A percentile compares a stretch with the other conserved stretches of the same genome.
phyloP scores from a whole-genome alignment of 2,113 vertebrate genomes.

The Micronycteris hirsuta region DNA sequence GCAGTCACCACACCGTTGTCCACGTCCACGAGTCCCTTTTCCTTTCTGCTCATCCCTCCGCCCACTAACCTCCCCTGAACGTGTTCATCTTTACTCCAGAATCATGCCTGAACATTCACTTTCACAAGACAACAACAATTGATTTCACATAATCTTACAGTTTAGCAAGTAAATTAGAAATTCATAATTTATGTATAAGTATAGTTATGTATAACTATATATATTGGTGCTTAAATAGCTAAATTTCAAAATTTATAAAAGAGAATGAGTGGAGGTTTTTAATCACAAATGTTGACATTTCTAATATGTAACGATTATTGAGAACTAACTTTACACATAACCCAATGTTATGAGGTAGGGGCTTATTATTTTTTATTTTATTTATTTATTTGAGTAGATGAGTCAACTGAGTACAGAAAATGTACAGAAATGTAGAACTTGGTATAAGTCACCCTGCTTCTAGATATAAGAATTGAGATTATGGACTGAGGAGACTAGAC shows the following conservation, averaged over 20 bases:
- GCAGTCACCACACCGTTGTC: no score
- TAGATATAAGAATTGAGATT: neutral
- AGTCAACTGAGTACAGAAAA: neutral
- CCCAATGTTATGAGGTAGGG: neutral
- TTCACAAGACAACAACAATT: neutral
- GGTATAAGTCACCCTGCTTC: neutral
- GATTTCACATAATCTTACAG: neutral
- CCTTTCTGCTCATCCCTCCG: no score
- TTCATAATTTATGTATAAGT: neutral
- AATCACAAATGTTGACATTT: neutral
- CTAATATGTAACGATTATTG: neutral
- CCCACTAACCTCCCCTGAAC: no score
- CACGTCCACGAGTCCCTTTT: no score
- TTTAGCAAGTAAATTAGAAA: neutral
- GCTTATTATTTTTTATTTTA: neutral
- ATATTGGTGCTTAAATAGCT: neutral
- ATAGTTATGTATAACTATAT: neutral
- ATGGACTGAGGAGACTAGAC: neutral
- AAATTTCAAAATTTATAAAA: neutral
- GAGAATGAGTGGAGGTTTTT: neutral
- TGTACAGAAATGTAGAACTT: neutral
- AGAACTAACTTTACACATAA: neutral
- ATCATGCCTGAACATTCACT: neutral
- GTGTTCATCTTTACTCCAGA: neutral
- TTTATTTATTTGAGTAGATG: neutral